These are phyloP conservation scores for Eurytoma adleriae DNA, from an alignment of 2,888 invertebrate genomes.

Conservation along the genomic window DNA sequence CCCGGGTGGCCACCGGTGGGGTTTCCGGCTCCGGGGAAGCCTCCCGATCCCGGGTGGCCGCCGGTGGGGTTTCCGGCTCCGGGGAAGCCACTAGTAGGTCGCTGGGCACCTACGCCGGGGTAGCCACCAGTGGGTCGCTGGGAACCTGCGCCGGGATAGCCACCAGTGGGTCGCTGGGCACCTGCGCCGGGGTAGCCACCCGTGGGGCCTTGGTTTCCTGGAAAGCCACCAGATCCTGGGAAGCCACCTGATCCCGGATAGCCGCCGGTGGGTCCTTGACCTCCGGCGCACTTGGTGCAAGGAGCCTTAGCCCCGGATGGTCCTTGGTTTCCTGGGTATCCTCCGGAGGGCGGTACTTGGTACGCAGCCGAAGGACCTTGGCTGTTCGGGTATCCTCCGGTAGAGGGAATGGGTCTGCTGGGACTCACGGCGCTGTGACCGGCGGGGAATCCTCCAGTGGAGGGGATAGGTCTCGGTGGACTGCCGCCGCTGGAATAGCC, in stretches of 20 bases:
- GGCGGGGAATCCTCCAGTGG: not conserved
- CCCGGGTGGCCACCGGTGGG: not conserved
- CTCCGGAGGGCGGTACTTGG: not conserved
- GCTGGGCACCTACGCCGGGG: not conserved
- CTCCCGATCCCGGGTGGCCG: not conserved
- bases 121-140: not conserved
- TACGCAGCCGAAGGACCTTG: not conserved
- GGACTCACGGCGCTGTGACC: not conserved
- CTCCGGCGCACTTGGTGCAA: not conserved
- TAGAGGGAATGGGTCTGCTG: not conserved
- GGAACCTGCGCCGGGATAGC: not conserved
- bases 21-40: not conserved
- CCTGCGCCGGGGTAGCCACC: not conserved
- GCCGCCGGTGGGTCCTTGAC: conserved; percentile 1
- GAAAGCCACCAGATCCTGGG: not conserved
- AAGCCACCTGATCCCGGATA: conserved; percentile 2
- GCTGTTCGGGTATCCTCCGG: not conserved
- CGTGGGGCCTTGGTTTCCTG: not conserved
- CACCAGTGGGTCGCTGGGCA: not conserved
- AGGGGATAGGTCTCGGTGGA: not conserved
- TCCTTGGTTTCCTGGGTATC: conserved; percentile 5
- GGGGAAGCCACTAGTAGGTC: not conserved
- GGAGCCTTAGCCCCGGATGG: not conserved
- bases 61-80: not conserved
- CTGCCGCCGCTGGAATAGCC: not conserved